Evolutionary conservation across 2,113 vertebrate species (phyloP).

Genomic region (Clarias magur): DNA sequence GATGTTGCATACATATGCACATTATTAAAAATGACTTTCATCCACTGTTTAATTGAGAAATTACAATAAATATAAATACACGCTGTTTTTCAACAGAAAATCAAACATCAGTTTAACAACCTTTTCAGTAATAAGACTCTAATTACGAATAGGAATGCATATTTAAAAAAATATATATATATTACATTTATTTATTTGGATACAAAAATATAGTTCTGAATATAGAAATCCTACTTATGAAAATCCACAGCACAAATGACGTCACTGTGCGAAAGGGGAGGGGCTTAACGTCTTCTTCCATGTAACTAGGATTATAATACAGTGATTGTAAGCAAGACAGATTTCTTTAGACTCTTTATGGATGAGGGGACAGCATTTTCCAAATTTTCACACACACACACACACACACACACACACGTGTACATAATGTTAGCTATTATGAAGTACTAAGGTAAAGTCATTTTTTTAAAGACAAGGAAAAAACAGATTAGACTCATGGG

Average conservation of each 20-base stretch:
- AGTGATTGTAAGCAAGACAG: neutral
- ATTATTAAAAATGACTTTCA: neutral
- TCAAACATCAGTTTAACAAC: neutral
- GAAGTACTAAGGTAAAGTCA: too few species aligned
- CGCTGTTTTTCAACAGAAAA: neutral
- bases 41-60: neutral
- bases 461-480: too few species aligned
- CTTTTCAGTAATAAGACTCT: neutral
- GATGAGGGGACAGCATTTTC: too few species aligned
- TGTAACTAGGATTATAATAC: neutral
- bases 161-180: too few species aligned
- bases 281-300: neutral
- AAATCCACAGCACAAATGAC: neutral
- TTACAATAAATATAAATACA: neutral
- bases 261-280: neutral
- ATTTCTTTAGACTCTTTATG: neutral
- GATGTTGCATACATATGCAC: neutral
- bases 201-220: neutral
- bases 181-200: too few species aligned
- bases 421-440: too few species aligned
- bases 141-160: neutral
- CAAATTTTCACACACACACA: too few species aligned
- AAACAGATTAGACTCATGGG: too few species aligned
- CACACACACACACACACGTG: too few species aligned
- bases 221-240: neutral